A percentile compares a stretch with the other conserved stretches of the same genome.
Evolutionary conservation across 2,113 vertebrate species (phyloP).

Genomic region (Sceloporus undulatus): DNA sequence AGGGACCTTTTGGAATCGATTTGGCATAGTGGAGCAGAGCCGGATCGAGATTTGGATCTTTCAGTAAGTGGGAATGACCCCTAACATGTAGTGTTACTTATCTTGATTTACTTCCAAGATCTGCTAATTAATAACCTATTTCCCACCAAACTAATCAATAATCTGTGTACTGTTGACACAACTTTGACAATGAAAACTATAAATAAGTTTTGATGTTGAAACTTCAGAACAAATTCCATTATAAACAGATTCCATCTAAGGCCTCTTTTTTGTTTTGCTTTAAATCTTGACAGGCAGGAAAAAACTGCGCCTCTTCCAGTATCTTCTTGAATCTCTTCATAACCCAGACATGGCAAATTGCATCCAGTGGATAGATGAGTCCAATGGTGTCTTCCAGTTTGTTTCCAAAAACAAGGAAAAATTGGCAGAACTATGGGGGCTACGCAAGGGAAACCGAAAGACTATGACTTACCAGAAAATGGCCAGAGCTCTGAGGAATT

Average conservation of each 20-base stretch:
- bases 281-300: conserved; percentile 83
- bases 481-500: conserved; percentile 96
- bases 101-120: neutral
- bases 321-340: conserved; percentile 89
- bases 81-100: neutral
- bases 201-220: neutral
- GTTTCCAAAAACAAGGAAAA: conserved; percentile 97
- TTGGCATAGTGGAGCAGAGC: too few species aligned
- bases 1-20: too few species aligned
- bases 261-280: conserved; percentile 25
- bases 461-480: conserved; percentile 99
- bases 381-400: conserved; percentile 93
- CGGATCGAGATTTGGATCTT: too few species aligned
- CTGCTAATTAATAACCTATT: too few species aligned
- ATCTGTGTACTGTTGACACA: neutral
- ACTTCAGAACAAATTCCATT: neutral
- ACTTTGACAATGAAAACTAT: neutral
- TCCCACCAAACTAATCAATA: neutral
- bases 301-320: conserved; percentile 94
- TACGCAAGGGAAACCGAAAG: conserved; percentile 96
- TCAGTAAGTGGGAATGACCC: too few species aligned
- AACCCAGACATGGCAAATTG: conserved; percentile 91
- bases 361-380: conserved; percentile 94
- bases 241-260: neutral
- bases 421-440: conserved; percentile 95